Percentiles rank a stretch among this genome's conserved stretches.
Conservation (phyloP, 2,888 invertebrate species). For the Odontocolon sp. region DNA sequence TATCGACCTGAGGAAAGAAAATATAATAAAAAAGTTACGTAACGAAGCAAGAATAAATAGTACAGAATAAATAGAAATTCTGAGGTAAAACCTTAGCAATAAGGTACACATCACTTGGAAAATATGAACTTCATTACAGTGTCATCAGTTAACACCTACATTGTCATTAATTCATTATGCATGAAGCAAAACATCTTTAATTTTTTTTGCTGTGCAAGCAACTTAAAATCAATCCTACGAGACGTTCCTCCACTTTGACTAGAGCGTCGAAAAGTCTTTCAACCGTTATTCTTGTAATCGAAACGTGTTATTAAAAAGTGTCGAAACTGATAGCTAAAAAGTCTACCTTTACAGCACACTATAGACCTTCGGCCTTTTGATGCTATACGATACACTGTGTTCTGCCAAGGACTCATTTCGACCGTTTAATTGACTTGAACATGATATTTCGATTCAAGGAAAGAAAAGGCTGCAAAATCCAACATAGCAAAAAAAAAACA, state of each 20-base stretch:
- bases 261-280: too few species aligned
- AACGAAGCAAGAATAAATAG: not conserved
- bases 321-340: not conserved
- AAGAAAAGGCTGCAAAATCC: not conserved
- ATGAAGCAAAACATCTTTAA: too few species aligned
- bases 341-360: not conserved
- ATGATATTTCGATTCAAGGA: not conserved
- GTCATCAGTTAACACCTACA: conserved; percentile 20
- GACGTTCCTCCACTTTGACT: too few species aligned
- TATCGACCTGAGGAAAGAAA: not conserved
- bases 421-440: not conserved
- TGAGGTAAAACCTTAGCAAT: not conserved
- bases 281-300: too few species aligned
- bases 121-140: conserved; percentile 26
- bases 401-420: not conserved
- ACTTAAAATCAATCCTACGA: too few species aligned
- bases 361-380: not conserved
- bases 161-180: not conserved
- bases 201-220: too few species aligned
- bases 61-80: conserved; percentile 7
- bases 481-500: too few species aligned
- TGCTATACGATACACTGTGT: not conserved
- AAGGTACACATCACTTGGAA: not conserved
- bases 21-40: conserved; percentile 2
- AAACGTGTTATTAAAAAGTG: conserved; percentile 7